These are phyloP conservation scores for Pipistrellus nathusii DNA, from an alignment of 2,797 vertebrate species.

Conservation along the genomic window DNA sequence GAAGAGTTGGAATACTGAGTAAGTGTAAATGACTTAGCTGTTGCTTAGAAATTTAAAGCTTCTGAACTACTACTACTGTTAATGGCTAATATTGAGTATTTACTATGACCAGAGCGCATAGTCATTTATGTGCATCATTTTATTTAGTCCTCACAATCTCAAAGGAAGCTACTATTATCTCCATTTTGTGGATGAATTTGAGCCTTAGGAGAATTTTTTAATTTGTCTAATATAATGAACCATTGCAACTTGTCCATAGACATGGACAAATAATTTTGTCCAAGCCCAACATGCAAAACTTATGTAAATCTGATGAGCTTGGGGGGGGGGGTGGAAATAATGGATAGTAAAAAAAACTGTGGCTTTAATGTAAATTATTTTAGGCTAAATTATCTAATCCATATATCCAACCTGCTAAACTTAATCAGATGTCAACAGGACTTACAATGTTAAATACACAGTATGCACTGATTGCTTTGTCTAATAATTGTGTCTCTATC, in stretches of 20 bases:
- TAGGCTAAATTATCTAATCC: neutral
- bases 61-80: neutral
- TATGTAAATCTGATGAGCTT: conserved; percentile 3
- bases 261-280: neutral
- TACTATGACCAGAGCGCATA: neutral
- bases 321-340: neutral
- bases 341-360: conserved; percentile 22
- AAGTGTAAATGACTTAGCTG: neutral
- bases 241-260: neutral
- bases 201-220: neutral
- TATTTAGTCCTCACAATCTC: neutral
- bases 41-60: neutral
- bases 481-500: conserved; percentile 4
- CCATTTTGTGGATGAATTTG: neutral
- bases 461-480: neutral
- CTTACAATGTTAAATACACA: neutral
- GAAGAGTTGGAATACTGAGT: neutral
- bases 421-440: neutral
- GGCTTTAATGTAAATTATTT: neutral
- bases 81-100: neutral
- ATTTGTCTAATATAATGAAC: neutral
- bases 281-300: neutral
- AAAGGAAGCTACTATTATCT: neutral
- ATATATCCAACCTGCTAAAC: neutral
- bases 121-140: neutral